These are phyloP conservation scores for Cheilosia scutellata DNA, from an alignment of 2,888 invertebrate species.

Conservation along the genomic window DNA sequence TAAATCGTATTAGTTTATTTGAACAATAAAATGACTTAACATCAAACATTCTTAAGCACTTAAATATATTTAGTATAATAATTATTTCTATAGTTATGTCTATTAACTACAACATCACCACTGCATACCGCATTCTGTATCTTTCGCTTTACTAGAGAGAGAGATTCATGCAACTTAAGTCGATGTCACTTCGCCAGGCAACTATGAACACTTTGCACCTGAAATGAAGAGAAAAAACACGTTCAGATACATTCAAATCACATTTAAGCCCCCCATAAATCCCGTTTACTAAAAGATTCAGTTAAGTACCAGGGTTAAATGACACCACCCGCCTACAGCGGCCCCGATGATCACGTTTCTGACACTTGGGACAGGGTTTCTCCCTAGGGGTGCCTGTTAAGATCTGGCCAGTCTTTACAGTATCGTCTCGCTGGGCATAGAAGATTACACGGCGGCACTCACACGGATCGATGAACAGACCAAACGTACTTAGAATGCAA, in stretches of 20 bases:
- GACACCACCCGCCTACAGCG: slow-evolving; percentile 80
- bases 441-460: slow-evolving; percentile 81
- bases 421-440: slow-evolving; percentile 78
- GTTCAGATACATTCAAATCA: neutral
- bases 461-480: slow-evolving; percentile 55
- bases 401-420: slow-evolving; percentile 79
- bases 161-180: slow-evolving; percentile 62
- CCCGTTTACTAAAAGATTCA: neutral
- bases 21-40: slow-evolving; percentile 38
- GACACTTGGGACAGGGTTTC: slow-evolving; percentile 81
- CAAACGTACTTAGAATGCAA: slow-evolving; percentile 53
- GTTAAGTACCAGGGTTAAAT: slow-evolving; percentile 79
- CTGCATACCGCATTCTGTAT: slow-evolving; percentile 3
- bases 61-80: neutral
- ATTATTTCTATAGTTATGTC: slow-evolving; percentile 5
- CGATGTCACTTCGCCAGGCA: slow-evolving; percentile 22
- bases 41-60: slow-evolving; percentile 16
- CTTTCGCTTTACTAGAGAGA: slow-evolving; percentile 22
- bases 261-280: neutral
- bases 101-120: slow-evolving; percentile 11
- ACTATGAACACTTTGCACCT: slow-evolving; percentile 41
- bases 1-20: slow-evolving; percentile 39
- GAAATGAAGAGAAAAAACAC: slow-evolving; percentile 10
- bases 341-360: slow-evolving; percentile 82
- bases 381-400: slow-evolving; percentile 78